Base-by-base conservation (phyloP, 1,140 invertebrate genomes). In the Camponotus pennsylvanicus region DNA sequence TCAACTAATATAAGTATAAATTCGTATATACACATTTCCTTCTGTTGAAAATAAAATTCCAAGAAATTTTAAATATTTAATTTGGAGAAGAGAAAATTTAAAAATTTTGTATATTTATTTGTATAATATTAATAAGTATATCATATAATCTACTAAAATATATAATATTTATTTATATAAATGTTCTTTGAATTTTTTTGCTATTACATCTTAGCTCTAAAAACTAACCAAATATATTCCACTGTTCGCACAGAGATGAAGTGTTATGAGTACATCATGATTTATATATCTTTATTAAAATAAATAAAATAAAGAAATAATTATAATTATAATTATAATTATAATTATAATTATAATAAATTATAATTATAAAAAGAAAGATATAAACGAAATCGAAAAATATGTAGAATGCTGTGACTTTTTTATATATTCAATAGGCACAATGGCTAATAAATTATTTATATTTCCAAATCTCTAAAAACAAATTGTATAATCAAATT, bases 31-130 rank as follows among this genome's bases (percentile, higher is more conserved):
- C 21, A 66, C 18, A 63, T 63, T 66, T 45, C 40, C 2, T 45
- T 57, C 11, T 18, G 18, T 40, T 57, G 32, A 80, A 59, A 59
- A 85, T 5, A n/a, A 45, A 52, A 15, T 52, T 3, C 37, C 82
- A 87, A 85, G 79, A 37, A 86, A 80, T 78, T 87, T 70, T 59
- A 89, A 85, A 87, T 89, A 64, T 86, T 90, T 86, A 88, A 89
- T 89, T 64, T 80, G 15, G 15, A 52, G 49, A 52, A 52, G 63
- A 79, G 69, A 89, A 86, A 92, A 92, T 76, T 92, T 92, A 91
- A 91, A 93, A 91, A 90, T 90, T 88, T 91, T 92, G 27, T 93
- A 89, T 85, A 92, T 89, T 92, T 87, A 91, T 92, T 92, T 88
- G 67, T 91, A 90, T 91, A 89, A 89, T 91, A 88, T 88, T 92